Evolutionary conservation across 2,113 vertebrate genomes (phyloP).

Genomic region (Tragelaphus imberbis): DNA sequence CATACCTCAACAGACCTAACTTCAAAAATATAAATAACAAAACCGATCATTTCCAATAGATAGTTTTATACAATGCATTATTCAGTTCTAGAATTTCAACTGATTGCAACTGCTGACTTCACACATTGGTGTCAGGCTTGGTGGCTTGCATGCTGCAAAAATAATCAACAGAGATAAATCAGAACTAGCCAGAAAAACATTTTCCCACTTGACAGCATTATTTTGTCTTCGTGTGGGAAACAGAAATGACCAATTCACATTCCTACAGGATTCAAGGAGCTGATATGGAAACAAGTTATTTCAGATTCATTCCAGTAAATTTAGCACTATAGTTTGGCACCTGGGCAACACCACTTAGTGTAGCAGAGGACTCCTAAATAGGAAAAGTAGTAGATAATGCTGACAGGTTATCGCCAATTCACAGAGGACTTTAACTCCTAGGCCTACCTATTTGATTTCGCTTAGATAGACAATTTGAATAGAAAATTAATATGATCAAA

Average conservation of each 20-base stretch:
- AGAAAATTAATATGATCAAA: background rate
- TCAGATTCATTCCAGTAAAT: background rate
- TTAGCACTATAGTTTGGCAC: background rate
- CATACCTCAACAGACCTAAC: background rate
- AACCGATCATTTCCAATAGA: background rate
- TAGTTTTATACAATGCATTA: background rate
- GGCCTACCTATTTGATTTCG: background rate
- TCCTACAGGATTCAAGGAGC: background rate
- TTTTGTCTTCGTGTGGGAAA: background rate
- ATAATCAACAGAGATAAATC: background rate
- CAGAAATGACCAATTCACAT: background rate
- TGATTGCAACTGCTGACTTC: background rate
- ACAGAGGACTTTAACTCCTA: background rate
- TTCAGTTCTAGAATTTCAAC: background rate
- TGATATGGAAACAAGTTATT: background rate
- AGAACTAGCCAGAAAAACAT: background rate
- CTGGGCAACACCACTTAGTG: background rate
- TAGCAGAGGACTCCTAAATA: background rate
- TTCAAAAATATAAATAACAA: background rate
- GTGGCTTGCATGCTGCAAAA: background rate
- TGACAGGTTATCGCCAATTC: background rate
- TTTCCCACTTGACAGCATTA: background rate
- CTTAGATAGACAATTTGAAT: background rate
- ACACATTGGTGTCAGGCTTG: background rate
- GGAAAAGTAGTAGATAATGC: background rate